phyloP scores from a whole-genome alignment of 1,140 invertebrate genomes.

The Drosophila kanapiae region DNA sequence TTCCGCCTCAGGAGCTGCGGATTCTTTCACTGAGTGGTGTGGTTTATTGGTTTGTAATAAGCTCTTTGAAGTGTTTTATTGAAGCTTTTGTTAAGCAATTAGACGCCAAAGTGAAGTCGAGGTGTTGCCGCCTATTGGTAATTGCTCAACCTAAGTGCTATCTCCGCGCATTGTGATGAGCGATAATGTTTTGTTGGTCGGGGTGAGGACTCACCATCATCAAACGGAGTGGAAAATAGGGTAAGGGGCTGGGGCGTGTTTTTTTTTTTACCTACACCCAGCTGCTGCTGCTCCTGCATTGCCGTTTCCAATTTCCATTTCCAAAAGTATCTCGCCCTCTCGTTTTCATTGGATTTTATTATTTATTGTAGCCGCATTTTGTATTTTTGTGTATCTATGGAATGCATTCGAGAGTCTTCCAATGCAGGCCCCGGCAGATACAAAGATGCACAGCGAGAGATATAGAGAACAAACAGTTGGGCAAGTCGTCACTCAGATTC shows the following conservation, averaged over 20 bases:
- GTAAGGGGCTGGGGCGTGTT: neutral
- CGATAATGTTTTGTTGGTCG: conserved; percentile 9
- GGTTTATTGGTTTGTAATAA: conserved; percentile 83
- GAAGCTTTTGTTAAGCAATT: conserved; percentile 83
- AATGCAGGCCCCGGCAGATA: conserved; percentile 28
- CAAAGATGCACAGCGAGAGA: conserved; percentile 39
- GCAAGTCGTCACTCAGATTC: conserved; percentile 36
- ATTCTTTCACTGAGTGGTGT: conserved; percentile 64
- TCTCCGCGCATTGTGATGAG: conserved; percentile 32
- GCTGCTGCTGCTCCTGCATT: conserved; percentile 7
- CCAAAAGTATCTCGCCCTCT: conserved; percentile 24
- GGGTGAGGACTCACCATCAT: conserved; percentile 25
- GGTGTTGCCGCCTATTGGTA: conserved; percentile 53
- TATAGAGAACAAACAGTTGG: conserved; percentile 26
- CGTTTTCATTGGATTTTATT: conserved; percentile 55
- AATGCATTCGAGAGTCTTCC: conserved; percentile 71
- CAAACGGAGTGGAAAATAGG: conserved; percentile 19
- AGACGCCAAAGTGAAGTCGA: conserved; percentile 72
- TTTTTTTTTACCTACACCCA: conserved; percentile 28
- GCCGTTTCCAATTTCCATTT: conserved; percentile 21
- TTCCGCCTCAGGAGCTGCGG: conserved; percentile 44
- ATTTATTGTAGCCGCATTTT: conserved; percentile 82
- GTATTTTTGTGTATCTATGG: conserved; percentile 84
- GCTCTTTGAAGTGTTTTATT: conserved; percentile 84
- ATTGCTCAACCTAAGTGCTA: conserved; percentile 44